Evolutionary conservation across 2,113 vertebrate species (phyloP), one percentile per base, ranked within the genome.

Genomic region (Hystrix cristata): DNA sequence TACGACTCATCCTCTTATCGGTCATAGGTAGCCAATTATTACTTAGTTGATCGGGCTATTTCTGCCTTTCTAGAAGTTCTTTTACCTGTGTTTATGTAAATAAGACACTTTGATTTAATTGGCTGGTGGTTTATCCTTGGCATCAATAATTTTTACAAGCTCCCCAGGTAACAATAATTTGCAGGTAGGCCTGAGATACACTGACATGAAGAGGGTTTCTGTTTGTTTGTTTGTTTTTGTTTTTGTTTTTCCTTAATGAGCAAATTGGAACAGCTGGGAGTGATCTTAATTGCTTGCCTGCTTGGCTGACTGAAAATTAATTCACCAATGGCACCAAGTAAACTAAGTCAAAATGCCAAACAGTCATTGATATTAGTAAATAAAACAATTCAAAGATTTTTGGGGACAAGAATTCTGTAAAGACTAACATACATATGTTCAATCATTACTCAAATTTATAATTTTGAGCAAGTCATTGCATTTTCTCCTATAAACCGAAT

Each of bases 81-180:
- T 90, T 86, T 55, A 92, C 1, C 8, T 88, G 3, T 46, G 13
- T 38, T 69, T 86, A 57, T 62, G 27, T 46, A 82, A 29, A 62
- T 5, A 94, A 87, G 13, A 81, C 11, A 59, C 11, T 46, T 76
- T 88, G 16, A 71, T 88, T 84, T 71, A 64, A 90, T 87, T 94
- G 34, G 5, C 60, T 92, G 69, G 7, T 34, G 53, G 10, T 86
- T 48, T 85, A 65, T 4, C 9, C 21, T 89, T 82, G 72, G 9
- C 27, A 94, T 95, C 34, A 84, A 51, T 83, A 87, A 62, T 83
- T 78, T 90, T 87, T 80, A 87, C 4, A 93, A 84, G 34, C 7
- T 84, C 29, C 43, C 25, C 3, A 92, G 27, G 23, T 85, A 81
- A 65, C 82, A 86, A 46, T n/a, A 74, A 86, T 25, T 18, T 91